A percentile compares a stretch with the other conserved stretches of the same genome.
phyloP scores from a whole-genome alignment of 2,113 vertebrate genomes.

The Falco punctatus region DNA sequence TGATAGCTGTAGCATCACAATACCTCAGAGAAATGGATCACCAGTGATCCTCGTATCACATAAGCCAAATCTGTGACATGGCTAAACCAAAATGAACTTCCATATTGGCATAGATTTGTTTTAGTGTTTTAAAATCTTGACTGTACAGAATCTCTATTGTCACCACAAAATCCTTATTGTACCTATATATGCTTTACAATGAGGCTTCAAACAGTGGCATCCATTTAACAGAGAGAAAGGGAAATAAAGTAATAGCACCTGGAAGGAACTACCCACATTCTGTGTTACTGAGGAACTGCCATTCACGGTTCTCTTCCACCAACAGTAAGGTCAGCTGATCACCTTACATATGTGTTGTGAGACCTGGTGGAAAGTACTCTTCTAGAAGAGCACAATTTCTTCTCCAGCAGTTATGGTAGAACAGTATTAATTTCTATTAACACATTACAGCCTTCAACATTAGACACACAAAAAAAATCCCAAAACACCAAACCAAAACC shows the following conservation, averaged over 20 bases:
- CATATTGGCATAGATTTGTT: not conserved
- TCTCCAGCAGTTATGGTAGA: not conserved
- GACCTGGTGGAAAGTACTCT: not conserved
- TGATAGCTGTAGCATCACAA: not conserved
- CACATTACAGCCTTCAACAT: not conserved
- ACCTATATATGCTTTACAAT: not conserved
- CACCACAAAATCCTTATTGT: not conserved
- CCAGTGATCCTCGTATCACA: not conserved
- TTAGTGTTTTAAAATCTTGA: not conserved
- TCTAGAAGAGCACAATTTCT: not conserved
- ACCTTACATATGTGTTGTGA: not conserved
- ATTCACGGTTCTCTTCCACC: not conserved
- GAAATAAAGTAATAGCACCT: not conserved
- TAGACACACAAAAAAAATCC: not conserved
- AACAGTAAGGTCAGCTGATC: not conserved
- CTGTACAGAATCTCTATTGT: not conserved
- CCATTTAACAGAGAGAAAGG: not conserved
- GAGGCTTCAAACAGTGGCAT: not conserved
- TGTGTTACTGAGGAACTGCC: not conserved
- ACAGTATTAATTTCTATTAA: not conserved
- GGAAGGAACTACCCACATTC: not conserved
- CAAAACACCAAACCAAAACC: not conserved
- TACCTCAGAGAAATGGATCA: not conserved
- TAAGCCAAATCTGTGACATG: not conserved
- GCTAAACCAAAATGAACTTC: not conserved